Evolutionary conservation across 2,113 vertebrate genomes (phyloP), one percentile per base, ranked within the genome.

Genomic region (Tinamus guttatus): DNA sequence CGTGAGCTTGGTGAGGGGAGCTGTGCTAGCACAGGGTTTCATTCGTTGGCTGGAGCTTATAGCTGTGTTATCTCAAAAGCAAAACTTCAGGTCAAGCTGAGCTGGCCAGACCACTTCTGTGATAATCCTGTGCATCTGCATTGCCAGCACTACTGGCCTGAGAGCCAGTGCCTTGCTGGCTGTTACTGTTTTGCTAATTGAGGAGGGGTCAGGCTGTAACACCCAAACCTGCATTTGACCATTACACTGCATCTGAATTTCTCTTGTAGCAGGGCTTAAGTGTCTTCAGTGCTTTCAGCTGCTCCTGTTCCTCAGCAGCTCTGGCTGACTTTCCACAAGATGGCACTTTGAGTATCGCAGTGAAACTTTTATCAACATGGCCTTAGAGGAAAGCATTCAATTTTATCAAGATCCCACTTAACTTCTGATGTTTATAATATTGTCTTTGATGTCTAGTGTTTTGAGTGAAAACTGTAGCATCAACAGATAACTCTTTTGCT

Each of bases 1-100:
- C 16, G 40, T 52, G 45, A 63, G 30, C 0, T 19, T 30, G 11
- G 1, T 5, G 38, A 41, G 38, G 32, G 34, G 7, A 24, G 24
- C 20, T 38, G 28, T 36, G 24, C 69, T 18, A 56, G 32, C 54
- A 73, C 19, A 63, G 49, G n/a, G 70, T 51, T 75, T 59, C 11
- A 34, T 84, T 36, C 47, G 28, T 24, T 64, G 3, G 5, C 45
- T 81, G 32, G 27, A 81, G 65, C 47, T 65, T 34, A 34, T 20
- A 71, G 25, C 32, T 67, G 2, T 25, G 13, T 67, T 84, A 63
- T 70, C 78, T 75, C 70, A 70, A 73, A 91, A 78, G 11, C 20
- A 25, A 36, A 15, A 6, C 34, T 89, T 92, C 60, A 62, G 19
- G 40, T 41, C 0, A 0, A 67, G 28, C 36, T 85, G 78, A 15